Percentiles rank a stretch among this genome's conserved stretches.
These are phyloP conservation scores for Diachrysia chrysitis DNA, from an alignment of 2,888 invertebrate species.

Conservation along the genomic window DNA sequence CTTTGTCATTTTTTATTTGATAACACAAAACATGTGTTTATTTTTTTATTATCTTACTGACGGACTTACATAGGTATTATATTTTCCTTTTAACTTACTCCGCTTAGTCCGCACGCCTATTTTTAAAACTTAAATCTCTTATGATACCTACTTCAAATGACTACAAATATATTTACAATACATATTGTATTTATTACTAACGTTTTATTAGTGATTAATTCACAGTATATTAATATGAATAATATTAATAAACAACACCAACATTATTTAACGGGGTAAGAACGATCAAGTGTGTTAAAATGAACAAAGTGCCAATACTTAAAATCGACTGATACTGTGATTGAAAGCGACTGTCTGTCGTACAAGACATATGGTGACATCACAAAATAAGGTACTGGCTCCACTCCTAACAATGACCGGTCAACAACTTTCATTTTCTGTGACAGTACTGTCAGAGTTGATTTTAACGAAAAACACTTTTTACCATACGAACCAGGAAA, in stretches of 20 bases:
- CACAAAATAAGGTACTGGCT: slow-evolving; percentile 13
- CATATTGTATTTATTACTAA: background rate
- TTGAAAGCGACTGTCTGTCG: slow-evolving; percentile 65
- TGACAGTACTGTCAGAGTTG: too few relatives aligned
- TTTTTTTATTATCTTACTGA: too few relatives aligned
- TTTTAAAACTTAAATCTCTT: background rate
- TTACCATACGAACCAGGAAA: too few relatives aligned
- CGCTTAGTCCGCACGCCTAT: too few relatives aligned
- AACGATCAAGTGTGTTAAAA: slow-evolving; percentile 59
- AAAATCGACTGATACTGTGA: slow-evolving; percentile 50
- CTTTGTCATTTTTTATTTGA: too few relatives aligned
- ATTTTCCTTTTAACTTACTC: too few relatives aligned
- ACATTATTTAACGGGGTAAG: slow-evolving; percentile 18
- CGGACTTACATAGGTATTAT: too few relatives aligned
- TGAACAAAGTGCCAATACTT: slow-evolving; percentile 65
- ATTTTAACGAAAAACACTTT: too few relatives aligned
- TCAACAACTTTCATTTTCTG: too few relatives aligned
- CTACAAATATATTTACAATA: slow-evolving; percentile 1
- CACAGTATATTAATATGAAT: background rate
- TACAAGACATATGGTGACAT: slow-evolving; percentile 75
- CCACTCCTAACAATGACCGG: slow-evolving; percentile 9
- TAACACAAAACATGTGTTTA: too few relatives aligned
- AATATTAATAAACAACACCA: slow-evolving; percentile 25
- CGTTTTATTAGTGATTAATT: background rate
- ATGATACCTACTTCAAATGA: background rate